These are phyloP conservation scores for Perca flavescens DNA, from an alignment of 2,113 vertebrate species.

Conservation along the genomic window DNA sequence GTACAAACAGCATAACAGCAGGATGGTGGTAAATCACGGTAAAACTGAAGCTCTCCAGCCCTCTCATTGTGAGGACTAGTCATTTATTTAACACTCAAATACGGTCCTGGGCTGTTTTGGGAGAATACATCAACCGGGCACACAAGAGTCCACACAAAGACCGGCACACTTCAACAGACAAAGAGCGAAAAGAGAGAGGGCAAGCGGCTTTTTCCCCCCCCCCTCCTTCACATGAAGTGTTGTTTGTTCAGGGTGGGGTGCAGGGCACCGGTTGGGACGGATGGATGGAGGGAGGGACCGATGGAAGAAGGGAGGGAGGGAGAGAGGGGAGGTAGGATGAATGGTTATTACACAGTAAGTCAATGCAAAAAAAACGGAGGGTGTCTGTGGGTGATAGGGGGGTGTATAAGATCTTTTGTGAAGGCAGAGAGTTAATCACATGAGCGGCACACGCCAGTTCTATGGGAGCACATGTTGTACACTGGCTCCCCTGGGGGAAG, in stretches of 20 bases:
- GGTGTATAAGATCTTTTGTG: slow-evolving; percentile 80
- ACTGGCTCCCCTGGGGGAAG: slow-evolving; percentile 72
- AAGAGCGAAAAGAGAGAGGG: slow-evolving; percentile 74
- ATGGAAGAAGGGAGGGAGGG: slow-evolving; percentile 45
- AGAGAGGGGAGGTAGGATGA: slow-evolving; percentile 39
- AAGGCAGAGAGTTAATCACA: slow-evolving; percentile 81
- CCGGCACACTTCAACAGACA: slow-evolving; percentile 81
- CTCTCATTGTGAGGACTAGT: slow-evolving; percentile 72
- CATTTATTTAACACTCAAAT: slow-evolving; percentile 83
- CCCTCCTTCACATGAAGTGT: slow-evolving; percentile 62
- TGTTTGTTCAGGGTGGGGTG: slow-evolving; percentile 82
- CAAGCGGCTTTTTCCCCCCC: slow-evolving; percentile 54
- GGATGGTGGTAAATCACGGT: slow-evolving; percentile 70
- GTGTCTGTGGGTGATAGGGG: slow-evolving; percentile 64
- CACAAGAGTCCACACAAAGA: slow-evolving; percentile 76
- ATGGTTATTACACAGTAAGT: slow-evolving; percentile 78
- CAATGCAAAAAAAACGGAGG: slow-evolving; percentile 65
- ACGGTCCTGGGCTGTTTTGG: slow-evolving; percentile 72
- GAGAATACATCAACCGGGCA: slow-evolving; percentile 74
- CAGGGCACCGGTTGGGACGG: slow-evolving; percentile 71
- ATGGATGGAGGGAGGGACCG: slow-evolving; percentile 60
- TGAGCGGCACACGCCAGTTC: slow-evolving; percentile 81
- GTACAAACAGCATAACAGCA: slow-evolving; percentile 56
- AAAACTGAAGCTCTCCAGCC: slow-evolving; percentile 64
- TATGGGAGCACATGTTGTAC: slow-evolving; percentile 81